Evolutionary conservation across 2,888 invertebrate genomes (phyloP).

Genomic region (Steinernema hermaphroditum): DNA sequence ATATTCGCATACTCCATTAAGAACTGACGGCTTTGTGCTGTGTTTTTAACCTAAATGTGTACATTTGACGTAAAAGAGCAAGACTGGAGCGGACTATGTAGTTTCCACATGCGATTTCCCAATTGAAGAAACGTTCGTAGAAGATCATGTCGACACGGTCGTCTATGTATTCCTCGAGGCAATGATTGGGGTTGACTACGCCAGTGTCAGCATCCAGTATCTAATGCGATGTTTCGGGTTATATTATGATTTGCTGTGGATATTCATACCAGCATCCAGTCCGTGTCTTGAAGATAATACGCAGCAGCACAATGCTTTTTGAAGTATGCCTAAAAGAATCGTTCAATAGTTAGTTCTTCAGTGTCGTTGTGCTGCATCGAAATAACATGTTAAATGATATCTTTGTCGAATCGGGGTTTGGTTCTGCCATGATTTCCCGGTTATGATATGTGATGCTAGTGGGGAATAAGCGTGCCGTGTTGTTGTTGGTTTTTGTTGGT

Average conservation of each 20-base stretch:
- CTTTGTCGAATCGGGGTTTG: too few species aligned
- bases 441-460: too few species aligned
- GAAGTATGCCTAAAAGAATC: slow-evolving; percentile 62
- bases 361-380: too few species aligned
- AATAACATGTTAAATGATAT: too few species aligned
- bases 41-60: slow-evolving; percentile 30
- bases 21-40: slow-evolving; percentile 4
- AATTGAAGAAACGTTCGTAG: slow-evolving; percentile 65
- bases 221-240: too few species aligned
- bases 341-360: too few species aligned
- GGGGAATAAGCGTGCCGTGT: too few species aligned
- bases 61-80: too few species aligned
- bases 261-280: slow-evolving; percentile 58
- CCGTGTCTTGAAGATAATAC: slow-evolving; percentile 58
- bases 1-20: background rate
- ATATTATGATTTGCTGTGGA: too few species aligned
- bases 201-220: slow-evolving; percentile 64
- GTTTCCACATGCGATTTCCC: slow-evolving; percentile 65
- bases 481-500: too few species aligned
- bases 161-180: slow-evolving; percentile 66
- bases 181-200: slow-evolving; percentile 65
- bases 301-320: slow-evolving; percentile 64
- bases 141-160: slow-evolving; percentile 60
- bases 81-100: slow-evolving; percentile 61
- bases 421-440: too few species aligned